phyloP scores from a whole-genome alignment of 2,888 invertebrate genomes.

The Pyralis farinalis region DNA sequence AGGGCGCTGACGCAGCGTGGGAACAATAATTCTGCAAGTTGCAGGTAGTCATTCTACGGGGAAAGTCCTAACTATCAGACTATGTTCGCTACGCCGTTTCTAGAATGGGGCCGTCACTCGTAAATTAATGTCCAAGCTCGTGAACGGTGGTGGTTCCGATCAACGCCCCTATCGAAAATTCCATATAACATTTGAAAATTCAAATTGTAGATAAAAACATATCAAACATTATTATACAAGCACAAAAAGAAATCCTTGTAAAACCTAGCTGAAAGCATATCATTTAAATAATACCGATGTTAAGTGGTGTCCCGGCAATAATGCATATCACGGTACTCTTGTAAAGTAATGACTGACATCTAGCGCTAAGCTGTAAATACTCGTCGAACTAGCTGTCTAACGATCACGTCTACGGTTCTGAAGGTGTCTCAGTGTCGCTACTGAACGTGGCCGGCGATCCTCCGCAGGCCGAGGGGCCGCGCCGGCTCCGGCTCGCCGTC shows the following conservation, averaged over 20 bases:
- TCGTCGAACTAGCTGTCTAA: constrained; percentile 32
- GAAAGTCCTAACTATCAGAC: too few species aligned
- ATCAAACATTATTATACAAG: constrained; percentile 14
- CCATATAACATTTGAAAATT: neutral
- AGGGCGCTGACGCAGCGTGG: too few species aligned
- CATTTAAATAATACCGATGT: constrained; percentile 45
- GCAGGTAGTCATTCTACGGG: too few species aligned
- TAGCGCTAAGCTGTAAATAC: constrained; percentile 50
- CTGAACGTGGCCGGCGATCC: constrained; percentile 39
- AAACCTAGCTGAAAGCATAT: constrained; percentile 39
- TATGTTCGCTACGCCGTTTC: too few species aligned
- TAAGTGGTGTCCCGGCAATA: constrained; percentile 74
- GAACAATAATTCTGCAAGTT: too few species aligned
- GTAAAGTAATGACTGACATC: constrained; percentile 58
- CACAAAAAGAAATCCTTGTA: constrained; percentile 19
- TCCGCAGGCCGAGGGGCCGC: constrained; percentile 29
- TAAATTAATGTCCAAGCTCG: neutral
- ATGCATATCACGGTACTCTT: constrained; percentile 69
- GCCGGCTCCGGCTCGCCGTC: constrained; percentile 26
- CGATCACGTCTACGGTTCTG: constrained; percentile 44
- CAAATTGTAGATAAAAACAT: constrained; percentile 11
- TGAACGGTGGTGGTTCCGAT: neutral
- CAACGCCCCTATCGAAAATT: neutral
- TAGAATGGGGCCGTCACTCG: too few species aligned
- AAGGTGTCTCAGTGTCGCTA: constrained; percentile 47